Evolutionary conservation across 2,888 invertebrate species (phyloP).

Genomic region (Liposcelis brunnea): DNA sequence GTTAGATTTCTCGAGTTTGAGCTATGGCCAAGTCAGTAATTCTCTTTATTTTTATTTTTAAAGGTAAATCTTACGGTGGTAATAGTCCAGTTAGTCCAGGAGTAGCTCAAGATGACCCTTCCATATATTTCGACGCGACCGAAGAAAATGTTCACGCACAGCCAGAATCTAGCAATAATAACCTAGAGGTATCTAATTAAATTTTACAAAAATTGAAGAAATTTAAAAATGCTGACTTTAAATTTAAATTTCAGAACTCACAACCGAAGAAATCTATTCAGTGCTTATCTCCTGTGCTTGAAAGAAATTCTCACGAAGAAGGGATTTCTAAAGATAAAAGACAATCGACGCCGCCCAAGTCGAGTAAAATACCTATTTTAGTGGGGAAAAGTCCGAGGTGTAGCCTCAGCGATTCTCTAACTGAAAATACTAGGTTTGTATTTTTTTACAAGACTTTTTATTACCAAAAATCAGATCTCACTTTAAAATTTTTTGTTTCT

Average conservation of each 20-base stretch:
- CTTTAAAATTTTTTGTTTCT: no score
- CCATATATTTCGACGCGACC: slow-evolving; percentile 65
- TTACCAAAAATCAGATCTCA: background rate
- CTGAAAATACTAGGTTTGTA: slow-evolving; percentile 7
- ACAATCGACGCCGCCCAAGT: slow-evolving; percentile 15
- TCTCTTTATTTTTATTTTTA: background rate
- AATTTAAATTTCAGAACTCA: slow-evolving; percentile 3
- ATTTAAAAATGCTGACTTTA: slow-evolving; percentile 2
- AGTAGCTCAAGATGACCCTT: slow-evolving; percentile 52
- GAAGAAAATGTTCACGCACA: slow-evolving; percentile 35
- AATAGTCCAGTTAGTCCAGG: slow-evolving; percentile 29
- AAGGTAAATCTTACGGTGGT: slow-evolving; percentile 26
- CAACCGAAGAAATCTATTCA: slow-evolving; percentile 5
- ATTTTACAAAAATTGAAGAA: slow-evolving; percentile 4
- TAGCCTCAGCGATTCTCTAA: slow-evolving; percentile 39
- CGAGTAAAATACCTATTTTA: slow-evolving; percentile 48
- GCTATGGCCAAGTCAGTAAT: no score
- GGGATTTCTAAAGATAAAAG: slow-evolving; percentile 26
- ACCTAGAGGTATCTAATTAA: slow-evolving; percentile 15
- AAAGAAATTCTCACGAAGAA: slow-evolving; percentile 16
- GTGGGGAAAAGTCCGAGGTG: slow-evolving; percentile 37
- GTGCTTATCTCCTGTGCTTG: slow-evolving; percentile 15
- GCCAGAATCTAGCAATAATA: slow-evolving; percentile 20
- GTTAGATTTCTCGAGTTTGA: background rate
- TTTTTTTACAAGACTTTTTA: background rate